These are phyloP conservation scores for Danio jaintianensis DNA, from an alignment of 2,797 vertebrate species.

Conservation along the genomic window DNA sequence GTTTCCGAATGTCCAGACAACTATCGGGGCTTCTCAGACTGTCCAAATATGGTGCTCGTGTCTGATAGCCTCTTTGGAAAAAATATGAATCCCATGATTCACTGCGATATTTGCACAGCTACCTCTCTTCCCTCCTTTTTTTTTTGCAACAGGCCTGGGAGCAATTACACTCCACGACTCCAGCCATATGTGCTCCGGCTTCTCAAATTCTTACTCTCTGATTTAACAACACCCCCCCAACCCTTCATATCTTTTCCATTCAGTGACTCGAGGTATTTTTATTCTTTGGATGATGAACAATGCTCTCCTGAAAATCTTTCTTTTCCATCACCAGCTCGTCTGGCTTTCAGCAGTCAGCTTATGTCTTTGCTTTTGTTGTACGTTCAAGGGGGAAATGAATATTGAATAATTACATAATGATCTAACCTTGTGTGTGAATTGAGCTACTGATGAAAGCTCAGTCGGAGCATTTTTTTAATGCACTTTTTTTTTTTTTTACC, in stretches of 20 bases:
- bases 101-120: constrained; percentile 66
- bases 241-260: constrained; percentile 70
- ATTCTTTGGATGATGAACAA: constrained; percentile 69
- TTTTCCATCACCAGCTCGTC: constrained; percentile 20
- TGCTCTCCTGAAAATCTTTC: constrained; percentile 32
- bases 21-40: constrained; percentile 43
- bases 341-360: constrained; percentile 31
- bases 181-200: constrained; percentile 72
- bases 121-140: constrained; percentile 54
- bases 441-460: constrained; percentile 21
- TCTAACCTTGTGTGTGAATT: constrained; percentile 19
- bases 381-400: constrained; percentile 22
- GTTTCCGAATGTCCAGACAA: constrained; percentile 22
- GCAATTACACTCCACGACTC: constrained; percentile 76
- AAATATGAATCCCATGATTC: constrained; percentile 57
- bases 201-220: constrained; percentile 66
- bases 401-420: constrained; percentile 30
- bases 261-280: constrained; percentile 65
- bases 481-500: not conserved
- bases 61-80: constrained; percentile 58
- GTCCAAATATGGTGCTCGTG: constrained; percentile 58
- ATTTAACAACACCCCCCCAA: constrained; percentile 70
- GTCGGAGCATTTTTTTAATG: not conserved
- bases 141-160: constrained; percentile 70
- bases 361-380: constrained; percentile 28